phyloP scores from a whole-genome alignment of 2,797 vertebrate species.

The Acanthurus leucopareius region DNA sequence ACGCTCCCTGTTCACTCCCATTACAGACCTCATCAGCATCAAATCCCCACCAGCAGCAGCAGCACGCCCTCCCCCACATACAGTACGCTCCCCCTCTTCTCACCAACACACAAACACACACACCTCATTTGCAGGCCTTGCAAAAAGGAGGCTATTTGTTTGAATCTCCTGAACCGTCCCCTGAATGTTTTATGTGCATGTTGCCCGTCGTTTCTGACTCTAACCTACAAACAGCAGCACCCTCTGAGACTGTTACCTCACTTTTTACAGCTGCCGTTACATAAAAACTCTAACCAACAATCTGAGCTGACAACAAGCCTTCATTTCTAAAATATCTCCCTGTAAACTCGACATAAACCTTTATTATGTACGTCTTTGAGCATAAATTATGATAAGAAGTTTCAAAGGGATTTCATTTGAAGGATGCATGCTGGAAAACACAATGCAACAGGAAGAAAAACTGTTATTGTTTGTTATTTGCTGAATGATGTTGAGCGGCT shows the following conservation, averaged over 20 bases:
- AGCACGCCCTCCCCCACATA: slow-evolving; percentile 69
- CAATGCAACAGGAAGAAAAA: background rate
- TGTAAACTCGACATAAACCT: background rate
- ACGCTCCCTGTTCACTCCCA: slow-evolving; percentile 80
- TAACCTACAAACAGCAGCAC: slow-evolving; percentile 31
- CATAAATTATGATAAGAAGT: background rate
- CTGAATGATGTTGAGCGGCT: slow-evolving; percentile 31
- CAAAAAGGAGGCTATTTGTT: slow-evolving; percentile 67
- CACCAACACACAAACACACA: slow-evolving; percentile 53
- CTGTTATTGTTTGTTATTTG: slow-evolving; percentile 31
- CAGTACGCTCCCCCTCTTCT: slow-evolving; percentile 51
- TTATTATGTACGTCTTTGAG: slow-evolving; percentile 2
- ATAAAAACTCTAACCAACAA: slow-evolving; percentile 23
- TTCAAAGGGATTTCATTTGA: slow-evolving; percentile 2
- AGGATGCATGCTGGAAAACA: background rate
- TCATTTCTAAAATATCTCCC: background rate
- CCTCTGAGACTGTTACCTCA: slow-evolving; percentile 33
- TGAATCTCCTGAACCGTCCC: slow-evolving; percentile 47
- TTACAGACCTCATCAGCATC: slow-evolving; percentile 84
- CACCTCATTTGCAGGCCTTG: slow-evolving; percentile 58
- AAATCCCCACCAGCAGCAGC: slow-evolving; percentile 77
- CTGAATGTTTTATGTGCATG: slow-evolving; percentile 29
- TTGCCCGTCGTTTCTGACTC: background rate
- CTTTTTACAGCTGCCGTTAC: slow-evolving; percentile 36
- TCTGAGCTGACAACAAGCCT: slow-evolving; percentile 12